phyloP scores from a whole-genome alignment of 1,140 invertebrate species.

The Trichonephila clavata region DNA sequence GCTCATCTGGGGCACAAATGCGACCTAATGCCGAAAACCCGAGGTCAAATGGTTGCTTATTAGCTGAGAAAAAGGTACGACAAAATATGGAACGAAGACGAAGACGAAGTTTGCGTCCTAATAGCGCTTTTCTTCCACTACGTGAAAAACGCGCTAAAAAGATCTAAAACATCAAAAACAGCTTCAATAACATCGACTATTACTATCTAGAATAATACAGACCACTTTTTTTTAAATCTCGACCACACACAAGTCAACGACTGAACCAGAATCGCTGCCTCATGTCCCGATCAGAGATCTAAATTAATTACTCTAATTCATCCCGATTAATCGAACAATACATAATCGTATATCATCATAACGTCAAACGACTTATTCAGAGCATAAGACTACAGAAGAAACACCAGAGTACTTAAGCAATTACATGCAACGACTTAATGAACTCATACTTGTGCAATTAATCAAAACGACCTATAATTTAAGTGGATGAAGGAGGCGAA shows the following conservation, averaged over 20 bases:
- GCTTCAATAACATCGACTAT: not conserved
- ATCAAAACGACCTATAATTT: constrained; percentile 55
- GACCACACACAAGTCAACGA: constrained; percentile 44
- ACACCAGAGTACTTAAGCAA: constrained; percentile 46
- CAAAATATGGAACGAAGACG: no score
- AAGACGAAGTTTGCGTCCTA: no score
- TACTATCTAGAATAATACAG: not conserved
- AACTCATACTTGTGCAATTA: constrained; percentile 26
- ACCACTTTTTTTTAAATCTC: not conserved
- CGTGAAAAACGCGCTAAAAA: no score
- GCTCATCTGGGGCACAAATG: no score
- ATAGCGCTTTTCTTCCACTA: no score
- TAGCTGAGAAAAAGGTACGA: no score
- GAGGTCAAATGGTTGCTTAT: no score
- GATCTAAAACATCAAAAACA: not conserved
- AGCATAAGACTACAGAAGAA: not conserved
- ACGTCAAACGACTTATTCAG: constrained; percentile 14
- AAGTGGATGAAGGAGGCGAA: not conserved
- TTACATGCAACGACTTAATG: constrained; percentile 56
- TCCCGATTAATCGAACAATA: constrained; percentile 9
- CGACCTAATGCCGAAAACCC: no score
- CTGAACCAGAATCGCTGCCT: not conserved
- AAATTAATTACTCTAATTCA: constrained; percentile 58
- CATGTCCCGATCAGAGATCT: not conserved
- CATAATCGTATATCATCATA: constrained; percentile 54